Base-by-base conservation (phyloP, 37 sponge, comb jelly and placozoan genomes). In the Halichondria panicea region DNA sequence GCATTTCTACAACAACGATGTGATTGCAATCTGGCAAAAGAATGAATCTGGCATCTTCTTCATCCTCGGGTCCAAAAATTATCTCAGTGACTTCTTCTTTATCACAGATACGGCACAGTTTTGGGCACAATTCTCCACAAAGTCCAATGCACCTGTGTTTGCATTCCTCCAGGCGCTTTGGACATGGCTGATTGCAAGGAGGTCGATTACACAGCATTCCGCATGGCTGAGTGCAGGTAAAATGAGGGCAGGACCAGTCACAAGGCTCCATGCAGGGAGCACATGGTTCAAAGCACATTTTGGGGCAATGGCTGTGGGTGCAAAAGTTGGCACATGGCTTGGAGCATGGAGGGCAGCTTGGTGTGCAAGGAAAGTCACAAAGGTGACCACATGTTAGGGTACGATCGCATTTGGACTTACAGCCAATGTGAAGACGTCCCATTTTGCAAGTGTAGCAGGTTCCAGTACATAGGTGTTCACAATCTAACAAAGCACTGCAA, bases 71-170 rank as follows among this genome's bases (percentile, higher is more conserved):
- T n/a, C n/a, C n/a, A n/a, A n/a, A n/a, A n/a, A n/a, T n/a, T n/a
- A 88, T 85, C 30, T 88, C 92, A 33, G 43, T 25, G 21, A 88
- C 86, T 61, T 85, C 73, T 30, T 88, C 75, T 18, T 40, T 65
- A 56, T 93, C 19, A 59, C 93, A 93, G 0, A 78, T 48, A 15
- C 85, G 66, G 46, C 95, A 95, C 46, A 74, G 66, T 0, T 46
- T 71, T 0, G 95, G 95, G 43, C 95, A 95, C n/a, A 57, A 43
- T 63, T 95, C 95, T 37, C 95, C 95, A 88, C 95, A 95, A 1
- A 95, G 79, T 0, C 95, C 95, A 84, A 95, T 88, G 59, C 95
- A 95, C 3, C 45, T 78, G 41, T 95, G 95, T 8, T 71, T 66
- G 81, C 95, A 95, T 39, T 43, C 55, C n/a, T n/a, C n/a, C 42